Percentiles rank a stretch among this genome's conserved stretches.
phyloP scores from a whole-genome alignment of 2,888 invertebrate species.

The Hemithea aestivaria region DNA sequence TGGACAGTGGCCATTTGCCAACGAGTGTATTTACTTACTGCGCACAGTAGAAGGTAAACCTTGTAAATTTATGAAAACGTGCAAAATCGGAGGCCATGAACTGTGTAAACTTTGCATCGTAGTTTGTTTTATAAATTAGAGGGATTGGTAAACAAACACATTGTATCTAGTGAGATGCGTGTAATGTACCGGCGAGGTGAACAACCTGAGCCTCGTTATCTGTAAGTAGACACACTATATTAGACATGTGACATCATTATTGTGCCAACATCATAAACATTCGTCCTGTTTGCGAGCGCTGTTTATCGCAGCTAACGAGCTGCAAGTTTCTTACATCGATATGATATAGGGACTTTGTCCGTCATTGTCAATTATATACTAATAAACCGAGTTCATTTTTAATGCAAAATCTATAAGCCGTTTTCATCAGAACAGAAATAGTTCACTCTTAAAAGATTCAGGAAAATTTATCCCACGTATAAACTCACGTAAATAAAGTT shows the following conservation, averaged over 20 bases:
- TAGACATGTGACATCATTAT: slow-evolving; percentile 69
- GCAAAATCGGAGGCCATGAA: slow-evolving; percentile 45
- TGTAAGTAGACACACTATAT: slow-evolving; percentile 61
- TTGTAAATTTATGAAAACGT: slow-evolving; percentile 49
- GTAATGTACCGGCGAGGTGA: slow-evolving; percentile 56
- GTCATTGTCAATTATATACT: not conserved
- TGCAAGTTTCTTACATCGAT: slow-evolving; percentile 18
- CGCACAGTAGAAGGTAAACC: slow-evolving; percentile 37
- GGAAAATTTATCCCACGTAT: too few relatives aligned
- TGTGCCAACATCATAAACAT: slow-evolving; percentile 51
- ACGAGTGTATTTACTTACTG: slow-evolving; percentile 34
- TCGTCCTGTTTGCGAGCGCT: slow-evolving; percentile 35
- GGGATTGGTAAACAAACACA: slow-evolving; percentile 45
- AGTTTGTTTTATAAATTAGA: slow-evolving; percentile 59
- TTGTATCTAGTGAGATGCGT: slow-evolving; percentile 60
- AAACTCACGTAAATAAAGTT: slow-evolving; percentile 5
- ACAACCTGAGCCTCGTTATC: slow-evolving; percentile 63
- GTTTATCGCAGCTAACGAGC: slow-evolving; percentile 41
- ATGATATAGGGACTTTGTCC: slow-evolving; percentile 18
- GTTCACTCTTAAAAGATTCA: too few relatives aligned
- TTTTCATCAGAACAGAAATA: too few relatives aligned
- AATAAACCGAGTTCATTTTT: too few relatives aligned
- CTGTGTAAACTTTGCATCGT: slow-evolving; percentile 40
- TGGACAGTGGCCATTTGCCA: slow-evolving; percentile 40
- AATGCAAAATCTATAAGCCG: too few relatives aligned